Evolutionary conservation across 2,888 invertebrate genomes (phyloP), one percentile per base, ranked within the genome.

Genomic region (Cantharis rustica): DNA sequence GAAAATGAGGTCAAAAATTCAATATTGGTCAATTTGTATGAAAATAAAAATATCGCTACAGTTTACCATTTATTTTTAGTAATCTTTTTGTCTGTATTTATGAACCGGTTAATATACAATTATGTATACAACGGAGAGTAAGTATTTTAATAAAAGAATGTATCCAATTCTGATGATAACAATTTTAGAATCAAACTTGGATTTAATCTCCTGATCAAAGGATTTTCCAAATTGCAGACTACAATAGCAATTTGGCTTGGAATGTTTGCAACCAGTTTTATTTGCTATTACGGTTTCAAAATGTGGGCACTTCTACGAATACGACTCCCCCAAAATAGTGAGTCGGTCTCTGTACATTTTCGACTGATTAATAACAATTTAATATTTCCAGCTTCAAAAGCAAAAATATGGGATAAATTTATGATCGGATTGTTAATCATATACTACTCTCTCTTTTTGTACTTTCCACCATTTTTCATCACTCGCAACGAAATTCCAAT

Each of bases 41-140:
- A 94, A 84, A 92, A 93, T 71, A 91, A 92, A 71, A 96, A 97
- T 87, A 93, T 97, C 83, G 91, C 92, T 82, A 94, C 96, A 2
- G 93, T 97, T 81, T 95, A 96, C 86, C 94, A 97, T 86, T 93
- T 97, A 81, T 96, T 96, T 87, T 90, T 94, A 68, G 94, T 94
- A 15, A 93, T 94, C 80, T 89, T 97, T 47, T 89, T 95, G 71
- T 89, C 94, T 47, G 89, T 96, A 79, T 91, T 95, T 69, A 88
- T 95, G 74, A 93, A 96, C 83, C 94, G 94, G 4, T 89, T 93
- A 16, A 89, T 93, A 11, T 91, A 92, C 83, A 96, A 96, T 85
- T 91, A 94, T 83, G 89, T 95, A 73, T 92, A 93, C 79, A 91
- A 91, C 78, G 95, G 94, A 87, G 92, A 92, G 96, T 95, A 90